phyloP scores from a whole-genome alignment of 2,797 vertebrate species.

The Urosaurus nigricauda region DNA sequence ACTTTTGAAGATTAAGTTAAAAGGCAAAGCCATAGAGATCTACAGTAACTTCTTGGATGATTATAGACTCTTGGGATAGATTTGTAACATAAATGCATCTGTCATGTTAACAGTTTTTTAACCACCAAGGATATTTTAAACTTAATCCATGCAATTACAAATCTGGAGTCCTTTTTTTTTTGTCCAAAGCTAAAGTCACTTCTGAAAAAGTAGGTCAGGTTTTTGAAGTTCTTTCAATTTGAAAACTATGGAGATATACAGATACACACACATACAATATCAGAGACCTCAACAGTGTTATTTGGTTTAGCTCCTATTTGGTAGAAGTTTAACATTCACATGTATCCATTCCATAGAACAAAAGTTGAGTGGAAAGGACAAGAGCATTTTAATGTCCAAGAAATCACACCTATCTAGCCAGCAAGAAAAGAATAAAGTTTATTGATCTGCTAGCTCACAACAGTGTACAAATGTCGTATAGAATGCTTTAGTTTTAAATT shows the following conservation, averaged over 20 bases:
- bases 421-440: not conserved
- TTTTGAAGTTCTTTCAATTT: slow-evolving; percentile 10
- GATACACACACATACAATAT: not conserved
- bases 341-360: slow-evolving; percentile 15
- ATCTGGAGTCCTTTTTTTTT: slow-evolving; percentile 18
- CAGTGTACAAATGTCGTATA: not conserved
- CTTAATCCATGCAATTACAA: slow-evolving; percentile 27
- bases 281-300: slow-evolving; percentile 8
- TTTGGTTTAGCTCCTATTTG: slow-evolving; percentile 11
- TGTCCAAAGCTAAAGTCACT: slow-evolving; percentile 3
- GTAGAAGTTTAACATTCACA: slow-evolving; percentile 2
- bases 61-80: slow-evolving; percentile 54
- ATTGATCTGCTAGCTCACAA: not conserved
- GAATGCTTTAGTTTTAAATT: not conserved
- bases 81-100: slow-evolving; percentile 33
- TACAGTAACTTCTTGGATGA: not conserved
- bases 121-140: slow-evolving; percentile 33
- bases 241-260: not conserved
- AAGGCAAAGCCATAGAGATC: slow-evolving; percentile 26
- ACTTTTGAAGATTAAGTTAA: slow-evolving; percentile 5
- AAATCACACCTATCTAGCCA: not conserved
- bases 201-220: slow-evolving; percentile 3
- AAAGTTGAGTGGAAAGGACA: not conserved
- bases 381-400: slow-evolving; percentile 9
- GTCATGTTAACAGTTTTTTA: slow-evolving; percentile 71